Evolutionary conservation across 2,797 vertebrate species (phyloP).

Genomic region (Lates japonicus): DNA sequence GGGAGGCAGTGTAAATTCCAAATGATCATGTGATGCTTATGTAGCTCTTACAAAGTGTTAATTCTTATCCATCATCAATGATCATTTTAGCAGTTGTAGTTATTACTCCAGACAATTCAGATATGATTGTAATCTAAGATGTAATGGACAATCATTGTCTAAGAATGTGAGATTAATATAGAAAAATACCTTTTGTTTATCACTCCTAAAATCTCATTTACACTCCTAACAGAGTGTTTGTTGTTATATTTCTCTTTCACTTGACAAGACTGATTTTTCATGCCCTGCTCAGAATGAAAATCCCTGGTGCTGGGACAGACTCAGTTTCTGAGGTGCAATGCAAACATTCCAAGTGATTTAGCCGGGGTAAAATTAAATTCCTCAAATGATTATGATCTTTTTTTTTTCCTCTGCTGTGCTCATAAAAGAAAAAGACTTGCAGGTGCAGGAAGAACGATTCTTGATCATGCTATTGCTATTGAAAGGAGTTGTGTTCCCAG

Average conservation of each 20-base stretch:
- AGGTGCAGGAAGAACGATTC: slow-evolving; percentile 80
- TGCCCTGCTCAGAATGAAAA: slow-evolving; percentile 57
- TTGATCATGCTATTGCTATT: slow-evolving; percentile 62
- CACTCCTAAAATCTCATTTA: slow-evolving; percentile 35
- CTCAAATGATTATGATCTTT: slow-evolving; percentile 77
- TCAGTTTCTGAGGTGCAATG: slow-evolving; percentile 66
- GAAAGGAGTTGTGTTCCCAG: slow-evolving; percentile 73
- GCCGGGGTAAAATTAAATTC: slow-evolving; percentile 81
- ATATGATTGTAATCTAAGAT: neutral
- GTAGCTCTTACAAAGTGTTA: slow-evolving; percentile 6
- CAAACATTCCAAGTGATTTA: slow-evolving; percentile 79
- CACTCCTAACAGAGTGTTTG: slow-evolving; percentile 36
- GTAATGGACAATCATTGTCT: slow-evolving; percentile 9
- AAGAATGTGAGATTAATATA: slow-evolving; percentile 35
- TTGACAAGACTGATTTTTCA: slow-evolving; percentile 34
- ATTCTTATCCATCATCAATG: neutral
- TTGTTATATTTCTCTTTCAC: slow-evolving; percentile 50
- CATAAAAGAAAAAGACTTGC: slow-evolving; percentile 76
- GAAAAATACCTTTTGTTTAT: slow-evolving; percentile 32
- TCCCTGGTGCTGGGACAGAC: slow-evolving; percentile 35
- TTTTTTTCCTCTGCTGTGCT: slow-evolving; percentile 53
- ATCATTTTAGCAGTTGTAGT: neutral
- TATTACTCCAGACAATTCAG: neutral
- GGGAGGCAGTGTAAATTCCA: neutral
- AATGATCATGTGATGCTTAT: neutral